Conservation (phyloP, 2,888 invertebrate species). For the Tethea ocularis region DNA sequence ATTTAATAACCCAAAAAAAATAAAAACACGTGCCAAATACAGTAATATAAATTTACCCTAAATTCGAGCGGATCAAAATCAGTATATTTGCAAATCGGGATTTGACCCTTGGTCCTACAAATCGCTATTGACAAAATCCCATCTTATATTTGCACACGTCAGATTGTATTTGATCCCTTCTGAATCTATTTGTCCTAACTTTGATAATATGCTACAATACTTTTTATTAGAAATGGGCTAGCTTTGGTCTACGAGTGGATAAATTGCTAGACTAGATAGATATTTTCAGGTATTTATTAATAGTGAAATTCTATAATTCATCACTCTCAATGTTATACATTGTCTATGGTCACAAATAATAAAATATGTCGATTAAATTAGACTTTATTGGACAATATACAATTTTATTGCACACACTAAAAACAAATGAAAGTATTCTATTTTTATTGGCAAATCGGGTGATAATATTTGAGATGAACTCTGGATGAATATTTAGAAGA, state of each 20-base stretch:
- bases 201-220: not conserved
- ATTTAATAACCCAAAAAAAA: not conserved
- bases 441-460: no score
- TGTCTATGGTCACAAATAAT: no score
- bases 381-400: no score
- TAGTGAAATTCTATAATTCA: no score
- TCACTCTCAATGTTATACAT: no score
- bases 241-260: not conserved
- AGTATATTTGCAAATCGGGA: not conserved
- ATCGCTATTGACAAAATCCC: slow-evolving; percentile 4
- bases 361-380: no score
- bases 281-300: no score
- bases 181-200: not conserved
- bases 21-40: not conserved
- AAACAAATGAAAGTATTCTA: no score
- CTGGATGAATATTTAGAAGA: no score
- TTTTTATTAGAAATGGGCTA: not conserved
- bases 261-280: no score
- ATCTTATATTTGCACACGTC: not conserved
- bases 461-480: no score
- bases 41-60: not conserved
- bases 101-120: not conserved
- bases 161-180: not conserved
- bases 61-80: not conserved
- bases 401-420: no score